Conservation (phyloP, 2,888 invertebrate genomes). For the Ophion obscuratus region DNA sequence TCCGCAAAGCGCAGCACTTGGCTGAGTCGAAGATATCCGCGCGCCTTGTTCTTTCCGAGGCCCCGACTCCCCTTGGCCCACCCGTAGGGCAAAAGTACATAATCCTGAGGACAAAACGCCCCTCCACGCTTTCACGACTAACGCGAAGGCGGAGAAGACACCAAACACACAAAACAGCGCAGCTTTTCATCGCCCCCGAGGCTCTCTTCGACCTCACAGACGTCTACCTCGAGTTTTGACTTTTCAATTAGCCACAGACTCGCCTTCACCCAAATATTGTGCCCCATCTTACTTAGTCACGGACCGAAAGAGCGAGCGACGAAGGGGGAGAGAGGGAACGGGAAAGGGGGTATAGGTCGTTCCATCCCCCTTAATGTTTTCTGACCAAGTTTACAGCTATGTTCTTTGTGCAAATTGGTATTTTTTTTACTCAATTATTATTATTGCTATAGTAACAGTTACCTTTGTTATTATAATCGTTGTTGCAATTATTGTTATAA, state of each 20-base stretch:
- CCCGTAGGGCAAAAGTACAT: conserved; percentile 59
- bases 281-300: conserved; percentile 75
- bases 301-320: conserved; percentile 45
- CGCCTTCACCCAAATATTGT: conserved; percentile 82
- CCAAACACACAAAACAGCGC: conserved; percentile 41
- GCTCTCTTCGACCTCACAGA: conserved; percentile 58
- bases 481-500: too few relatives aligned
- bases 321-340: not conserved
- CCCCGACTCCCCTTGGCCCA: conserved; percentile 9
- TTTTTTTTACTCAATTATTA: too few relatives aligned
- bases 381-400: too few relatives aligned
- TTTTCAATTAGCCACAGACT: conserved; percentile 83
- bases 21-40: conserved; percentile 20
- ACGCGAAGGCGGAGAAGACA: conserved; percentile 64
- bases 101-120: conserved; percentile 68
- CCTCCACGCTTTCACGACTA: conserved; percentile 79
- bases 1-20: conserved; percentile 25
- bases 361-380: not conserved
- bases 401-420: too few relatives aligned
- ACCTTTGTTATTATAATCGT: too few relatives aligned
- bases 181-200: conserved; percentile 60
- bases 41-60: not conserved
- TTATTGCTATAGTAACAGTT: too few relatives aligned
- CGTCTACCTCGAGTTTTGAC: conserved; percentile 78
- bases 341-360: not conserved